Percentiles rank a stretch among this genome's conserved stretches.
These are phyloP conservation scores for Chloromyia formosa DNA, from an alignment of 2,888 invertebrate genomes.

Conservation along the genomic window DNA sequence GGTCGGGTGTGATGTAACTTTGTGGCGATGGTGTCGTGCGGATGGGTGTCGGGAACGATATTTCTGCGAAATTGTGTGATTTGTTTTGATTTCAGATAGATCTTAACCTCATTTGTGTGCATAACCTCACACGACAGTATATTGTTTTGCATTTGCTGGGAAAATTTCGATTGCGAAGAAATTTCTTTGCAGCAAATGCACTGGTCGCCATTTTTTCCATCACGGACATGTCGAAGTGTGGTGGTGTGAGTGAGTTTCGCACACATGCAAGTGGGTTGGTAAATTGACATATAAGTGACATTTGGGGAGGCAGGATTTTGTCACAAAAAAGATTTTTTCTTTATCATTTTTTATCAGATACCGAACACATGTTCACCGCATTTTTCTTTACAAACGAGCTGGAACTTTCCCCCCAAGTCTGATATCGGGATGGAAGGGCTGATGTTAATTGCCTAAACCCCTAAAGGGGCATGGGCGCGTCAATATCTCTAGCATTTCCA, in stretches of 20 bases:
- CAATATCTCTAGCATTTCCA: too few relatives aligned
- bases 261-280: neutral
- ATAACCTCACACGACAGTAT: slow-evolving; percentile 47
- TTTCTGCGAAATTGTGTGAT: neutral
- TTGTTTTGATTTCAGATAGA: slow-evolving; percentile 40
- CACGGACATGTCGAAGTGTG: neutral
- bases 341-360: too few relatives aligned
- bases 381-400: too few relatives aligned
- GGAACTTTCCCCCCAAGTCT: too few relatives aligned
- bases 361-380: too few relatives aligned
- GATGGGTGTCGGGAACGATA: too few relatives aligned
- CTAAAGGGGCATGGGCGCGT: too few relatives aligned
- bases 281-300: neutral
- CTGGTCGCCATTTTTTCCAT: slow-evolving; percentile 37
- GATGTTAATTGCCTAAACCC: too few relatives aligned
- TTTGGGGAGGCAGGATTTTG: too few relatives aligned
- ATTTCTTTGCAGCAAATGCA: neutral
- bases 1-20: slow-evolving; percentile 44
- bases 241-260: neutral
- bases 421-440: too few relatives aligned
- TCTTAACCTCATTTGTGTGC: slow-evolving; percentile 50
- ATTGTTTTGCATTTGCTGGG: slow-evolving; percentile 20
- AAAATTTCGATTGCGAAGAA: slow-evolving; percentile 23
- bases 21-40: neutral
- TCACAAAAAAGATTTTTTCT: too few relatives aligned